Conservation (phyloP, 2,888 invertebrate species). For the Agrilus biguttatus region DNA sequence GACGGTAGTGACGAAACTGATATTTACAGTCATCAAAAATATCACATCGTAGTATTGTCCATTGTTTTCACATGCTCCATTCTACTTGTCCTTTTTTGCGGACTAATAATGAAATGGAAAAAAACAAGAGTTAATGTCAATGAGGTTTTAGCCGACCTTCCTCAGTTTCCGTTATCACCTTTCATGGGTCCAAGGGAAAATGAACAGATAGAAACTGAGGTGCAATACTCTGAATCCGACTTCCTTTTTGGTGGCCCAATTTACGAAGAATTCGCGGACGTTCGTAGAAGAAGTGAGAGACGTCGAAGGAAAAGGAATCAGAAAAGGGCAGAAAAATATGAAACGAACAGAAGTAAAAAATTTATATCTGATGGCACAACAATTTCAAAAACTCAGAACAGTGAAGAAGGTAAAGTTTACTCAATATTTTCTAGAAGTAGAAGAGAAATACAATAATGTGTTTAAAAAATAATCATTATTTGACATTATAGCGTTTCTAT, state of each 20-base stretch:
- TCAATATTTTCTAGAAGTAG: too few relatives aligned
- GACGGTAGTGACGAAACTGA: slow-evolving; percentile 14
- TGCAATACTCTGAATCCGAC: slow-evolving; percentile 10
- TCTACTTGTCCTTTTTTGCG: slow-evolving; percentile 7
- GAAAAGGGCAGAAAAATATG: too few relatives aligned
- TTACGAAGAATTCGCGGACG: slow-evolving; percentile 14
- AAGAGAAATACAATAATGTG: too few relatives aligned
- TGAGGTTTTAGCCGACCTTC: slow-evolving; percentile 12
- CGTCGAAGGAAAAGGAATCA: background rate
- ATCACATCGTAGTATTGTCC: background rate
- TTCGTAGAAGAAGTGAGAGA: slow-evolving; percentile 3
- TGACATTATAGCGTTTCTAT: too few relatives aligned
- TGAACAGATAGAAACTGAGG: slow-evolving; percentile 5
- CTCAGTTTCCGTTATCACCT: slow-evolving; percentile 16
- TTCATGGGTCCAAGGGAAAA: slow-evolving; percentile 12
- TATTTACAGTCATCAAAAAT: background rate
- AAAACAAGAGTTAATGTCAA: slow-evolving; percentile 10
- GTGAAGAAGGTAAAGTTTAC: too few relatives aligned
- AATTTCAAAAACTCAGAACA: too few relatives aligned
- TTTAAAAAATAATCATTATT: too few relatives aligned
- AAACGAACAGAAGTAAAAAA: too few relatives aligned
- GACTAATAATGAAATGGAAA: slow-evolving; percentile 12
- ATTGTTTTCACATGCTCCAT: slow-evolving; percentile 6
- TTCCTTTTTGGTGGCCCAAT: slow-evolving; percentile 14
- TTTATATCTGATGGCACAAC: too few relatives aligned